Evolutionary conservation across 2,113 vertebrate species (phyloP), one percentile per base, ranked within the genome.

Genomic region (Mixornis gularis): DNA sequence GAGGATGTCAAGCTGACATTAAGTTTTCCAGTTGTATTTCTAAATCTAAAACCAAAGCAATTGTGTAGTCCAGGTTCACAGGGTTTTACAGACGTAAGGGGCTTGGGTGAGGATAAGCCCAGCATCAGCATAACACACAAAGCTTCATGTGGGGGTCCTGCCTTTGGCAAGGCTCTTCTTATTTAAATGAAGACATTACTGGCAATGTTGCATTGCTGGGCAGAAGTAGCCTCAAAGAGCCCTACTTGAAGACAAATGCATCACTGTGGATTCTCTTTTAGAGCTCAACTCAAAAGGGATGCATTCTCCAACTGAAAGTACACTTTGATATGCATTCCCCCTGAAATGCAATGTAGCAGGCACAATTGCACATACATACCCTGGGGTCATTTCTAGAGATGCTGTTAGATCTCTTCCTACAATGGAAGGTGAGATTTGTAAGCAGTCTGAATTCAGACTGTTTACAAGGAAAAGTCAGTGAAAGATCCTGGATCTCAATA

Each of bases 151-250:
- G 41, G 41, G 52, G 44, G 43, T 62, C n/a, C 49, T 27, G 34
- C 15, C 32, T 65, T 80, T 21, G 20, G 18, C 41, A 79, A 77
- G 26, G 40, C 60, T 78, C 48, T 3, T 78, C 52, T 3, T 85
- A 93, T 72, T 89, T 73, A 95, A 89, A 96, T 85, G 10, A 92
- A 91, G 77, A 60, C 34, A 79, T 79, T 90, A 70, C 71, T 72
- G 78, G 27, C 44, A 64, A 32, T 24, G 76, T 21, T 2, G 2
- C 6, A 41, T 38, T 82, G 20, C 32, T 65, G 53, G 63, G 49
- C 20, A 82, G 58, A 85, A 87, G 36, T 6, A 79, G n/a, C 53
- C 59, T 69, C 49, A 64, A 87, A 74, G 74, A 74, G 74, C 21
- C 56, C 34, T 34, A 52, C 53, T 20, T 84, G 52, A 93, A 92